Percentiles rank a stretch among this genome's conserved stretches.
phyloP scores from a whole-genome alignment of 2,888 invertebrate species.

The Lasius fuliginosus region DNA sequence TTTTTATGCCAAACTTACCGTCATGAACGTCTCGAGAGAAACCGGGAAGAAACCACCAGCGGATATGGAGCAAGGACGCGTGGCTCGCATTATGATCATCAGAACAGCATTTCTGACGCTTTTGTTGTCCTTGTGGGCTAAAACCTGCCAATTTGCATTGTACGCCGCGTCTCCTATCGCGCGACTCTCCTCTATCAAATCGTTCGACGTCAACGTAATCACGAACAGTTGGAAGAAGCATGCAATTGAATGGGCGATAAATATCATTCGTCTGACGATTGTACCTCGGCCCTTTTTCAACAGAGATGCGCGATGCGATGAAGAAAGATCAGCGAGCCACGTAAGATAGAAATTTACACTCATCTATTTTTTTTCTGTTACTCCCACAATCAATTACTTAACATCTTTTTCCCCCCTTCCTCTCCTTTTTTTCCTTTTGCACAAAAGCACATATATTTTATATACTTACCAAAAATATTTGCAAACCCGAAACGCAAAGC shows the following conservation, averaged over 20 bases:
- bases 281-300: conserved; percentile 56
- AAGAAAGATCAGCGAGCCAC: background rate
- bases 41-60: conserved; percentile 66
- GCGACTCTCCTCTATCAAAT: conserved; percentile 57
- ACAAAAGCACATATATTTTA: background rate
- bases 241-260: conserved; percentile 59
- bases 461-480: conserved; percentile 70
- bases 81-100: conserved; percentile 66
- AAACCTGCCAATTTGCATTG: conserved; percentile 36
- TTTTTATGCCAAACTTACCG: conserved; percentile 43
- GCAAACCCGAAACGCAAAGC: conserved; percentile 74
- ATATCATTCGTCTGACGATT: conserved; percentile 59
- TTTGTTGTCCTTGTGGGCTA: conserved; percentile 16
- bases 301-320: conserved; percentile 18
- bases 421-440: background rate
- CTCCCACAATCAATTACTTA: background rate
- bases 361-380: background rate
- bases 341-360: background rate
- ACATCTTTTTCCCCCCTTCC: background rate
- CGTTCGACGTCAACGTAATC: conserved; percentile 56
- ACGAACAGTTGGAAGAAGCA: conserved; percentile 61
- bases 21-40: conserved; percentile 66
- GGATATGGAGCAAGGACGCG: conserved; percentile 61
- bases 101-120: conserved; percentile 42
- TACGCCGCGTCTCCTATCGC: conserved; percentile 56